Evolutionary conservation across 2,797 vertebrate species (phyloP).

Genomic region (Rhabdomys pumilio): DNA sequence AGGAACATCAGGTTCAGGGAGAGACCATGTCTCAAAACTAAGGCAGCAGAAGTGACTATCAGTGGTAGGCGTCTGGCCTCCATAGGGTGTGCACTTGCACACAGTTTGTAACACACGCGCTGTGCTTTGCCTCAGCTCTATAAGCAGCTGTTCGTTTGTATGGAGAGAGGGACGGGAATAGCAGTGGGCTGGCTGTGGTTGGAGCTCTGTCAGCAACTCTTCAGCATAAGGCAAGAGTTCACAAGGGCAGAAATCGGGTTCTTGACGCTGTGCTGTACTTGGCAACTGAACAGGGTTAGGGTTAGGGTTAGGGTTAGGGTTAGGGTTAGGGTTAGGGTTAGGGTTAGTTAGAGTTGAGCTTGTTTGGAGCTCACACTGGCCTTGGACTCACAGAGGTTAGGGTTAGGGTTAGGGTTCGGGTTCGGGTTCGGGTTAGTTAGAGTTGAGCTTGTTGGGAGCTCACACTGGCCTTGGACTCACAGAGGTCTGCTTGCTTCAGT

Average conservation of each 20-base stretch:
- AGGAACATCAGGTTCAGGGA: neutral
- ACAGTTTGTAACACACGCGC: neutral
- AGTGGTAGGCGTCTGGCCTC: neutral
- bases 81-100: neutral
- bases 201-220: neutral
- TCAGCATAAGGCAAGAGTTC: neutral
- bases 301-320: no score
- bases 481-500: neutral
- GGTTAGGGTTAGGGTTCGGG: no score
- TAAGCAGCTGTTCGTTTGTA: constrained; percentile 38
- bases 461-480: neutral
- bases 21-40: neutral
- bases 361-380: neutral
- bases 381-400: neutral
- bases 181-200: neutral
- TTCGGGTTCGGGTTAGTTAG: neutral
- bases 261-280: neutral
- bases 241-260: neutral
- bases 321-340: no score
- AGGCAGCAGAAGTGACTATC: neutral
- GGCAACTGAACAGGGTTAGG: neutral
- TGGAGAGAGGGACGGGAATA: neutral
- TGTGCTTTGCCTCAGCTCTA: neutral
- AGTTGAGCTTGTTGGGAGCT: neutral
- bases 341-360: neutral